A percentile compares a stretch with the other conserved stretches of the same genome.
phyloP scores from a whole-genome alignment of 1,140 invertebrate genomes.

The Acromyrmex echinatior region DNA sequence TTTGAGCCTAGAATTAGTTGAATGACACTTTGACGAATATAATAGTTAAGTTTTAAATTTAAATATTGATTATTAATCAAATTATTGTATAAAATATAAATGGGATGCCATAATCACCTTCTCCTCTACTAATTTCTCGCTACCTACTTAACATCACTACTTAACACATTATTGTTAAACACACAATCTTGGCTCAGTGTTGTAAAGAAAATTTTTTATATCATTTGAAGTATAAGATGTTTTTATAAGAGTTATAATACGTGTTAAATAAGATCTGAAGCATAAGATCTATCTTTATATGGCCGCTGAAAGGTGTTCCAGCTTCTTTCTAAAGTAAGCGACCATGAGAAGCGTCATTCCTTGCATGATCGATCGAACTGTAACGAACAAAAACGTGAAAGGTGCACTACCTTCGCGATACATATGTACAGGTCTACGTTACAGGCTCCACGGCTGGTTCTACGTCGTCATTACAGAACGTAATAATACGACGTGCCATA shows the following conservation, averaged over 20 bases:
- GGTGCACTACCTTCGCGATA: constrained; percentile 28
- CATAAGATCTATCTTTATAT: not conserved
- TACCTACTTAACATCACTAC: not conserved
- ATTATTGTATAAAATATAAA: too few species aligned
- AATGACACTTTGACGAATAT: too few species aligned
- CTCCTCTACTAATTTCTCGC: not conserved
- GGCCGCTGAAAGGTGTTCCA: constrained; percentile 59
- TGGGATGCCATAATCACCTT: too few species aligned
- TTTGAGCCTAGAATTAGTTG: too few species aligned
- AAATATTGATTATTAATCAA: too few species aligned
- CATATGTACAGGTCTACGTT: constrained; percentile 34
- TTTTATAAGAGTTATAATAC: constrained; percentile 2
- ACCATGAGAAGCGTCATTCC: constrained; percentile 40
- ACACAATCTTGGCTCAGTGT: not conserved
- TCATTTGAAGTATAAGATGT: not conserved
- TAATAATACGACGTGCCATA: constrained; percentile 67
- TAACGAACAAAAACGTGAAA: constrained; percentile 32
- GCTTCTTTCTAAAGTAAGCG: constrained; percentile 60
- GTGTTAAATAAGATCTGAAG: constrained; percentile 14
- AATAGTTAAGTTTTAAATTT: too few species aligned
- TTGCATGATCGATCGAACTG: constrained; percentile 63
- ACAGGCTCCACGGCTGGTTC: constrained; percentile 28
- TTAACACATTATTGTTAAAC: not conserved
- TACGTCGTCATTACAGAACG: constrained; percentile 61
- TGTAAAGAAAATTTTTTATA: not conserved